Evolutionary conservation across 2,797 vertebrate genomes (phyloP), one percentile per base, ranked within the genome.

Genomic region (Gadopsis bispinosus): DNA sequence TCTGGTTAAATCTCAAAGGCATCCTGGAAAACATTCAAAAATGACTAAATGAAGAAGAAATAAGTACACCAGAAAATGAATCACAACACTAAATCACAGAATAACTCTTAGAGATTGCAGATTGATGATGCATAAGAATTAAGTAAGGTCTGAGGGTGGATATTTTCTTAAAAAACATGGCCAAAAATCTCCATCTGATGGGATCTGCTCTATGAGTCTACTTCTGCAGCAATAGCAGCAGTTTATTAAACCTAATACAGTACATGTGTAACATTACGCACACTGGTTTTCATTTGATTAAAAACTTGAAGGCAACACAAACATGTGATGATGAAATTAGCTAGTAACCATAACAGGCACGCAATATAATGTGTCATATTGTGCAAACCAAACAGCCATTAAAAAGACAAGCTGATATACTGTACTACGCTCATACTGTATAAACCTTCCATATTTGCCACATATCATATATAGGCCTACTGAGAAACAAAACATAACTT

Each of bases 281-380:
- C 16, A 7, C n/a, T 66, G 16, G 31, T 64, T 62, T 72, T 63
- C 39, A 71, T 81, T 43, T 54, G 62, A 77, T 80, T 68, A 22
- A 64, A 72, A 77, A 56, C 55, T 53, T 16, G 3, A 35, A 39
- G 31, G 16, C 45, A 66, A 26, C 45, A 50, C 9, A 69, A 69
- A 69, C 62, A 7, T n/a, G 63, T 41, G 17, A 48, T 59, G n/a
- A 71, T 77, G 14, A 54, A 80, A 68, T 61, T 17, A 56, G 17
- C 48, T 59, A 69, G 37, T 53, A 54, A 73, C 22, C 39, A 20
- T 29, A 33, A 26, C 60, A 53, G 31, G 4, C 31, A 17, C 13
- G 48, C 29, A 58, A 37, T 58, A 26, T 58, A 59, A 48, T 45
- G 14, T 69, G 47, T 60, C 61, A 58, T 71, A 54, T 75, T 77